Evolutionary conservation across 2,797 vertebrate genomes (phyloP).

Genomic region (Eospalax fontanierii): DNA sequence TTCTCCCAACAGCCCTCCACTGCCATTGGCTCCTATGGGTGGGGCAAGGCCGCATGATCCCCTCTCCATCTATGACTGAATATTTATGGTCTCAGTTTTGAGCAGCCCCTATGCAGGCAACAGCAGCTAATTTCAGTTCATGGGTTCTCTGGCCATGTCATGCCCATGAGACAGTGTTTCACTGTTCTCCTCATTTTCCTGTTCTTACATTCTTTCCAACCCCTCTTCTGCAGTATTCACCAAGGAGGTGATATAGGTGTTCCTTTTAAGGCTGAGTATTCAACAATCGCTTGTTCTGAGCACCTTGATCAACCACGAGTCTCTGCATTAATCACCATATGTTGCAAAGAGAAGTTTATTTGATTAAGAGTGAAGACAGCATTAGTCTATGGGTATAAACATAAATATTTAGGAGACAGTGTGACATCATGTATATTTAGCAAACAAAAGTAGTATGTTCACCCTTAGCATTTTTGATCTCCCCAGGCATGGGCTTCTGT

Average conservation of each 20-base stretch:
- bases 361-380: not conserved
- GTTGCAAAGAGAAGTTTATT: not conserved
- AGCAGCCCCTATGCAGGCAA: not conserved
- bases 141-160: too few species aligned
- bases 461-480: too few species aligned
- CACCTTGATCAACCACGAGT: not conserved
- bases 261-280: not conserved
- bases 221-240: not conserved
- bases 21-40: not conserved
- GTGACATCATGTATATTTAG: not conserved
- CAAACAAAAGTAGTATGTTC: not conserved
- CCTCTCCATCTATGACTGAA: not conserved
- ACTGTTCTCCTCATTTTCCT: not conserved
- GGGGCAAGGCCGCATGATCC: not conserved
- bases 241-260: not conserved
- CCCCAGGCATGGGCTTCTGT: not conserved
- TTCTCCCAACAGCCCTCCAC: rapidly evolving
- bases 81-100: not conserved
- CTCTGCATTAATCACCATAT: not conserved
- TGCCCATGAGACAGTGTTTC: not conserved
- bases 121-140: not conserved
- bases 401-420: not conserved
- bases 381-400: not conserved
- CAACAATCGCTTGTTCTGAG: not conserved
- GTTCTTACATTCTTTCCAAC: too few species aligned